A percentile compares a stretch with the other conserved stretches of the same genome.
These are phyloP conservation scores for Tuberolachnus salignus DNA, from an alignment of 2,888 invertebrate genomes.

Conservation along the genomic window DNA sequence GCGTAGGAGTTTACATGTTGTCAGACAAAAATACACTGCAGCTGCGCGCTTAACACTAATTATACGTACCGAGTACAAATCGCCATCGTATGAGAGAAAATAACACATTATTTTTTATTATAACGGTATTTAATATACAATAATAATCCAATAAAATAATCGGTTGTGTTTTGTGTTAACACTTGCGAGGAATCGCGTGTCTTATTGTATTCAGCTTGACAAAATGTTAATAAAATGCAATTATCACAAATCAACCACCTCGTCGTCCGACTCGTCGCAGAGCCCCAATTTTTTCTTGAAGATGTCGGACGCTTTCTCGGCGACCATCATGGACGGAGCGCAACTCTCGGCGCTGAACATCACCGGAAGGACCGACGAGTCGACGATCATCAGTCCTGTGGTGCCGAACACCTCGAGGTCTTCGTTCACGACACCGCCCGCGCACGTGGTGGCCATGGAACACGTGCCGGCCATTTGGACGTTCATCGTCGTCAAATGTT, in stretches of 20 bases:
- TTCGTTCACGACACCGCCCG: constrained; percentile 58
- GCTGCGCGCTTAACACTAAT: too few species aligned
- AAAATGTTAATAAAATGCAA: neutral
- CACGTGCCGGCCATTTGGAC: constrained; percentile 65
- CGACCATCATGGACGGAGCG: constrained; percentile 63
- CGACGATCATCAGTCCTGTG: constrained; percentile 57
- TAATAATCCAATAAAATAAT: neutral
- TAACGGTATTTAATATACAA: neutral
- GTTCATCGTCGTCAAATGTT: constrained; percentile 51
- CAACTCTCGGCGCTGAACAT: constrained; percentile 58
- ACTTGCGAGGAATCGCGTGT: constrained; percentile 1
- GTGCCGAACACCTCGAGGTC: constrained; percentile 57
- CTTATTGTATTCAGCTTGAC: neutral
- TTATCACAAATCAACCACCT: neutral
- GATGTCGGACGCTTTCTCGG: constrained; percentile 65
- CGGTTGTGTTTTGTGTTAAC: neutral
- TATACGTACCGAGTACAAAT: too few species aligned
- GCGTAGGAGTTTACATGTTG: too few species aligned
- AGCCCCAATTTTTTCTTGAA: constrained; percentile 62
- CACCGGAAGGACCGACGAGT: constrained; percentile 58
- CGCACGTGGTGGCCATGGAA: constrained; percentile 59
- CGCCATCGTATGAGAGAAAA: neutral
- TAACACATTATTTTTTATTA: neutral
- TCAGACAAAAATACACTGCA: too few species aligned
- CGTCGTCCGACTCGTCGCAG: neutral